Evolutionary conservation across 2,113 vertebrate species (phyloP).

Genomic region (Hystrix brachyura): DNA sequence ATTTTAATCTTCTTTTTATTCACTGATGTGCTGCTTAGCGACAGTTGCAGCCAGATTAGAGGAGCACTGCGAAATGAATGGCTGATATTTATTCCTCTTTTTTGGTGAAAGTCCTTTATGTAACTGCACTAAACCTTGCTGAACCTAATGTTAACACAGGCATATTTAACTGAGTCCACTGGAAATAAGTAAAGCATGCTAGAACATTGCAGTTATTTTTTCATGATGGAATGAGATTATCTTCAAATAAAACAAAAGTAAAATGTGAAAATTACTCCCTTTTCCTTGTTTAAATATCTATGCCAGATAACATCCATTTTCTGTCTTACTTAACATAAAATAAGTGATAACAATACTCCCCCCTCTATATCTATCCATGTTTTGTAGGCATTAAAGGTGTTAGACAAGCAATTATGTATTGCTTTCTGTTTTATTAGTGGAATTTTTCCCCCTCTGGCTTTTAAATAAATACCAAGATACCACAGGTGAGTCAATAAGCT

Average conservation of each 20-base stretch:
- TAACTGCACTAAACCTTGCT: neutral
- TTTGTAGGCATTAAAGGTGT: constrained; percentile 59
- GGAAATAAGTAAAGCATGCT: neutral
- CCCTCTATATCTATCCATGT: fast-evolving
- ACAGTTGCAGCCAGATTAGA: constrained; percentile 44
- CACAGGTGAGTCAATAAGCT: neutral
- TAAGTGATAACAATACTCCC: neutral
- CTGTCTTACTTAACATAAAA: constrained; percentile 46
- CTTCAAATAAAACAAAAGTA: constrained; percentile 52
- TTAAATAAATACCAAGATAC: neutral
- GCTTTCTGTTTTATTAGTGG: neutral
- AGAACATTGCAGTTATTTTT: neutral
- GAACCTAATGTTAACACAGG: neutral
- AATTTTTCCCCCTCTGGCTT: neutral
- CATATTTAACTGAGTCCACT: neutral
- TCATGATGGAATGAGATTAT: neutral
- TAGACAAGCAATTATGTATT: constrained; percentile 60
- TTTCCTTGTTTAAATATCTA: constrained; percentile 28
- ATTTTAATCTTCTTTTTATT: constrained; percentile 66
- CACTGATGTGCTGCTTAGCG: constrained; percentile 12
- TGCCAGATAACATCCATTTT: constrained; percentile 25
- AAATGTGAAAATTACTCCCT: constrained; percentile 6
- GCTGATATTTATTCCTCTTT: constrained; percentile 53
- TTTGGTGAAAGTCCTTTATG: constrained; percentile 58
- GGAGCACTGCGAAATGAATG: constrained; percentile 47